These are phyloP conservation scores for Ophion ventricosus DNA, from an alignment of 2,888 invertebrate genomes.

Conservation along the genomic window DNA sequence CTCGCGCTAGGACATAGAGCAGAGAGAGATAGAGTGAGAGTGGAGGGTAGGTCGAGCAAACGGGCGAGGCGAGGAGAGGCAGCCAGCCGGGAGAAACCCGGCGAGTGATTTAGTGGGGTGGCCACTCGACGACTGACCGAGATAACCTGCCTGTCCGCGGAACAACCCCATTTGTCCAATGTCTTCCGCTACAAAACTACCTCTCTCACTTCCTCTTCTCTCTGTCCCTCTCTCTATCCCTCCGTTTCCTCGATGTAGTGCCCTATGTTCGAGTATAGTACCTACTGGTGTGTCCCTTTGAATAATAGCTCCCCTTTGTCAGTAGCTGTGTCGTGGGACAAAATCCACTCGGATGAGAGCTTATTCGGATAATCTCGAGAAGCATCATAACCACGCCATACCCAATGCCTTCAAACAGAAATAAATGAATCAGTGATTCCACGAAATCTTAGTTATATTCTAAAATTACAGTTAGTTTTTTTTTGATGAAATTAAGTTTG, in stretches of 20 bases:
- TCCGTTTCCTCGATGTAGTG: slow-evolving; percentile 55
- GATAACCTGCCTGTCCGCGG: slow-evolving; percentile 82
- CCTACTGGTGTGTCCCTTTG: slow-evolving; percentile 74
- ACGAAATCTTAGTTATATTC: not conserved
- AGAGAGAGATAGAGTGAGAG: slow-evolving; percentile 59
- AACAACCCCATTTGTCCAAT: slow-evolving; percentile 82
- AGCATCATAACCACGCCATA: slow-evolving; percentile 22
- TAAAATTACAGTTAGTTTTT: not conserved
- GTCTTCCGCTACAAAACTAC: slow-evolving; percentile 82
- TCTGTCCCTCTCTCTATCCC: slow-evolving; percentile 42
- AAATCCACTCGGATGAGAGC: slow-evolving; percentile 29
- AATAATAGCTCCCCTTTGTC: slow-evolving; percentile 78
- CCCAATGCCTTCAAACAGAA: not conserved
- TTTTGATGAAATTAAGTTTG: not conserved
- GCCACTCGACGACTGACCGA: slow-evolving; percentile 82
- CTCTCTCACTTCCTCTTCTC: slow-evolving; percentile 66
- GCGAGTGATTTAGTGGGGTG: slow-evolving; percentile 82
- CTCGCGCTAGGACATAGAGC: slow-evolving; percentile 65
- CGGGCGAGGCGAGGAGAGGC: slow-evolving; percentile 69
- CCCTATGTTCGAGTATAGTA: slow-evolving; percentile 64
- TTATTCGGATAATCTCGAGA: slow-evolving; percentile 54
- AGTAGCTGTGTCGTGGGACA: slow-evolving; percentile 60
- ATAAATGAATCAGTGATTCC: not conserved
- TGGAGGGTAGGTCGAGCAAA: slow-evolving; percentile 59
- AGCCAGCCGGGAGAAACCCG: slow-evolving; percentile 74